Conservation (phyloP, 2,888 invertebrate species). For the Syritta pipiens region DNA sequence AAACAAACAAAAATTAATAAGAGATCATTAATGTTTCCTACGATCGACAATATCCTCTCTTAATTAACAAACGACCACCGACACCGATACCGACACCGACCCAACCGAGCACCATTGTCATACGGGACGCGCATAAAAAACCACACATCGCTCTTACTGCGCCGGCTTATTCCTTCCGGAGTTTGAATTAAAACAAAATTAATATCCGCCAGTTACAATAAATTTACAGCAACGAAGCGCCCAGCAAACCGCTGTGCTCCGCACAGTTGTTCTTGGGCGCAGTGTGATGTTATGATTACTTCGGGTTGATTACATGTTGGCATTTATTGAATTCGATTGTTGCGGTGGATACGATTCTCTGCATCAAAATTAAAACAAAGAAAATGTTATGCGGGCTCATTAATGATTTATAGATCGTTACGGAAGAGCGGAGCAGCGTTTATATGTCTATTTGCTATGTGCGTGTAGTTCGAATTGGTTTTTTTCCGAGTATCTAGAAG, state of each 20-base stretch:
- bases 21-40: constrained; percentile 74
- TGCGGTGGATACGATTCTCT: constrained; percentile 18
- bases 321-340: constrained; percentile 44
- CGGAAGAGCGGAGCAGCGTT: too few relatives aligned
- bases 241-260: constrained; percentile 14
- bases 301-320: constrained; percentile 53
- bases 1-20: constrained; percentile 45
- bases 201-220: constrained; percentile 55
- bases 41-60: constrained; percentile 78
- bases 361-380: constrained; percentile 49
- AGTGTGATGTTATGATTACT: constrained; percentile 39
- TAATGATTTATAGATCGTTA: too few relatives aligned
- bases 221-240: constrained; percentile 40
- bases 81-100: too few relatives aligned
- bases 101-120: constrained; percentile 1
- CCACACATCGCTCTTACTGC: constrained; percentile 18
- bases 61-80: constrained; percentile 74
- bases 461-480: too few relatives aligned
- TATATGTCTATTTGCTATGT: too few relatives aligned
- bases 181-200: constrained; percentile 60
- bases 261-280: neutral
- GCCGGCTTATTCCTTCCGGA: constrained; percentile 55
- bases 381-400: constrained; percentile 35
- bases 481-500: too few relatives aligned
- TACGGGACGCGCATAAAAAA: constrained; percentile 56